A percentile compares a stretch with the other conserved stretches of the same genome.
Evolutionary conservation across 1,140 invertebrate species (phyloP).

Genomic region (Hyposmocoma kahamanoa): DNA sequence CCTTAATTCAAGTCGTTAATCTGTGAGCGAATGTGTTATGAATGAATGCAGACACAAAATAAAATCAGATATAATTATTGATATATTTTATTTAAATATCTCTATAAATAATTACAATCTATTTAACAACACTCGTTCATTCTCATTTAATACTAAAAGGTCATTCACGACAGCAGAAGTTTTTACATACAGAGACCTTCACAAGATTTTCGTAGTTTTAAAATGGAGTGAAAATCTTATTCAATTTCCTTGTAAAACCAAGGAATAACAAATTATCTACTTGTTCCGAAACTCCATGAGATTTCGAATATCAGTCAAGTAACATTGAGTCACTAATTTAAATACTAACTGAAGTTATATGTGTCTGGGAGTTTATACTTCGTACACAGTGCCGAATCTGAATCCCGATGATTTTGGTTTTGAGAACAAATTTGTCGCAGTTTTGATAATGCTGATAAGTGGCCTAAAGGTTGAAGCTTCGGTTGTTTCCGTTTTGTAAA

Average conservation of each 20-base stretch:
- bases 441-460: constrained; percentile 55
- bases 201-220: constrained; percentile 25
- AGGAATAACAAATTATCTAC: constrained; percentile 61
- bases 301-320: constrained; percentile 67
- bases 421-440: constrained; percentile 53
- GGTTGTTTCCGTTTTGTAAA: constrained; percentile 36
- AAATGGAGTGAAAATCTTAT: constrained; percentile 26
- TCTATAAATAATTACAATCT: constrained; percentile 43
- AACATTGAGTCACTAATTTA: constrained; percentile 62
- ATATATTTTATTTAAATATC: not conserved
- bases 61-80: too few species aligned
- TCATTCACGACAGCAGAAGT: constrained; percentile 52
- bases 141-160: constrained; percentile 60
- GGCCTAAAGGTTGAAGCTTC: constrained; percentile 50
- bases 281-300: constrained; percentile 43
- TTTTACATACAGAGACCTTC: constrained; percentile 42
- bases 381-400: constrained; percentile 51
- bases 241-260: constrained; percentile 68
- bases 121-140: constrained; percentile 54
- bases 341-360: too few species aligned
- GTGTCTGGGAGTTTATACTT: too few species aligned
- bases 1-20: too few species aligned
- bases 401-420: constrained; percentile 51
- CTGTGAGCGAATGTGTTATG: too few species aligned
- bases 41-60: too few species aligned